phyloP scores from a whole-genome alignment of 2,797 vertebrate species.

The Botia almorhae region DNA sequence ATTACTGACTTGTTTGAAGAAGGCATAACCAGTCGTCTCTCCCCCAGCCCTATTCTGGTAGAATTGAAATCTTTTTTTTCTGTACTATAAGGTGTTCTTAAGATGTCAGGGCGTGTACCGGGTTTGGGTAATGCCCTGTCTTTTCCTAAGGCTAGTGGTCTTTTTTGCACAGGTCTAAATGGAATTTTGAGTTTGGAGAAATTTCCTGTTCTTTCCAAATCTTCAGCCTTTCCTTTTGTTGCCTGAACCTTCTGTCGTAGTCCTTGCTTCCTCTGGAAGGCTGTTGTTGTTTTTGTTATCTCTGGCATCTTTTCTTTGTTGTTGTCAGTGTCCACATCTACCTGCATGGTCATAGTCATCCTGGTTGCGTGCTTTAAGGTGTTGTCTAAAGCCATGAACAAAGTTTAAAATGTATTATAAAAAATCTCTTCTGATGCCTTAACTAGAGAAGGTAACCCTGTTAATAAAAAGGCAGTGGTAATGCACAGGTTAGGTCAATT shows the following conservation, averaged over 20 bases:
- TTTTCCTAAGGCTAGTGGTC: conserved; percentile 51
- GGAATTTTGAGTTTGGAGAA: conserved; percentile 17
- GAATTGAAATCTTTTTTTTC: conserved; percentile 53
- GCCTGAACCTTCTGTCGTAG: conserved; percentile 6
- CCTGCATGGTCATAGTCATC: conserved; percentile 40
- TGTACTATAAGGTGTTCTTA: conserved; percentile 53
- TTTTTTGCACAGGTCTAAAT: conserved; percentile 23
- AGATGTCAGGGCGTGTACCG: conserved; percentile 9
- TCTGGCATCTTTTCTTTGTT: conserved; percentile 4
- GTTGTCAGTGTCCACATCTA: conserved; percentile 45
- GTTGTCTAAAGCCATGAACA: conserved; percentile 67
- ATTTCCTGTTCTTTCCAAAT: conserved; percentile 16
- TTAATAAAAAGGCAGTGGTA: conserved; percentile 14
- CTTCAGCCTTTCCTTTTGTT: conserved; percentile 16
- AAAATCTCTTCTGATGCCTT: neutral
- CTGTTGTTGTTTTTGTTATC: conserved; percentile 18
- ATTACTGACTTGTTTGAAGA: conserved; percentile 52
- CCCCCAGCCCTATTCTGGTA: conserved; percentile 56
- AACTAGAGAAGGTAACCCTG: conserved; percentile 11
- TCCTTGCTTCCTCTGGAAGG: conserved; percentile 1
- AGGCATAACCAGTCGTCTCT: conserved; percentile 32
- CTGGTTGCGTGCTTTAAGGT: conserved; percentile 42
- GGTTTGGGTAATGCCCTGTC: conserved; percentile 54
- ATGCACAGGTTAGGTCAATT: conserved; percentile 7
- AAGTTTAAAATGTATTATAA: conserved; percentile 51